Percentiles rank a stretch among this genome's conserved stretches.
phyloP scores from a whole-genome alignment of 2,113 vertebrate species.

The Morone chrysops region DNA sequence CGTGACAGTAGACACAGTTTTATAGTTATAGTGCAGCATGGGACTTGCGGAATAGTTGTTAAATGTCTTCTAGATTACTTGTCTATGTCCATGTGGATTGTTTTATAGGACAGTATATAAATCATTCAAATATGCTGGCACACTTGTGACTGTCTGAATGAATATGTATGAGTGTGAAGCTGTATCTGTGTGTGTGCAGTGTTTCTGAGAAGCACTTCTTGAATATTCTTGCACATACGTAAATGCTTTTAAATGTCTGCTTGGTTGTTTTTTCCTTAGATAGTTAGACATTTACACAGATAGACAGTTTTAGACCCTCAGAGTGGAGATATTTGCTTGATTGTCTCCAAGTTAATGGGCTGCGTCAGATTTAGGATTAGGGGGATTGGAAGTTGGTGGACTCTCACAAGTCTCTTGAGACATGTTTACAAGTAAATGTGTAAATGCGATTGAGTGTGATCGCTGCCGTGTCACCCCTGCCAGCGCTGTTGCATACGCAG shows the following conservation, averaged over 20 bases:
- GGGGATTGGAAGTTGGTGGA: not conserved
- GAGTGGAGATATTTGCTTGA: not conserved
- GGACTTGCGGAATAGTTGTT: not conserved
- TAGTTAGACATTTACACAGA: not conserved
- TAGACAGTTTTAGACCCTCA: not conserved
- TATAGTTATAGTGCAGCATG: not conserved
- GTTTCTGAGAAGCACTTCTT: not conserved
- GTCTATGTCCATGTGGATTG: not conserved
- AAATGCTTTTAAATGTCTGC: not conserved
- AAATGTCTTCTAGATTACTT: not conserved
- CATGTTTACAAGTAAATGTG: not conserved
- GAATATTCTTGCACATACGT: not conserved
- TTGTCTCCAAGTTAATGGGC: not conserved
- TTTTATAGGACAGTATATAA: not conserved
- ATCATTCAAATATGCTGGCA: not conserved
- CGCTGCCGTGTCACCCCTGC: not conserved
- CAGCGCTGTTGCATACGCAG: not conserved
- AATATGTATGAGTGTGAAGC: slow-evolving; percentile 20
- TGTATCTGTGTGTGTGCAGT: not conserved
- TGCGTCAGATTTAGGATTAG: no score
- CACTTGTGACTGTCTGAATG: not conserved
- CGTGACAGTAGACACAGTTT: not conserved
- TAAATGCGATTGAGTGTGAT: not conserved
- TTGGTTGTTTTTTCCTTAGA: not conserved
- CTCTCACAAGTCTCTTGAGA: not conserved